These are phyloP conservation scores for Drosophila repletoides DNA, from an alignment of 1,140 invertebrate genomes.

Conservation along the genomic window DNA sequence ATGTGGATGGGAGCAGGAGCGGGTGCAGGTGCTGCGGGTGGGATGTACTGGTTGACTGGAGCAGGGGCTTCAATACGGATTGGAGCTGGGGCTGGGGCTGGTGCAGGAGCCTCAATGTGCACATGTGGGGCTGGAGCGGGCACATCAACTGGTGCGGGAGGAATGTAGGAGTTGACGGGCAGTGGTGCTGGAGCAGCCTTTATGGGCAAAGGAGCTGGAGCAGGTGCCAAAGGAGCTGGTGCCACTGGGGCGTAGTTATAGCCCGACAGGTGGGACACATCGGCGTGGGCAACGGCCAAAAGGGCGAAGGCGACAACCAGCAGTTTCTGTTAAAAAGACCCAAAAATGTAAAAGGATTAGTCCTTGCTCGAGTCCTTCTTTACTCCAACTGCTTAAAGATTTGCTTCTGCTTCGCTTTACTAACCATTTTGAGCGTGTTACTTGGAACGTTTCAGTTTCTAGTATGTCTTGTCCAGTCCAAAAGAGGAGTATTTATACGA, in stretches of 20 bases:
- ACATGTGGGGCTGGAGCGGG: conserved; percentile 41
- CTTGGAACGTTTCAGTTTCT: conserved; percentile 48
- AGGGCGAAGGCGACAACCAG: conserved; percentile 63
- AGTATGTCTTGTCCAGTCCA: conserved; percentile 37
- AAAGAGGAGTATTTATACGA: conserved; percentile 60
- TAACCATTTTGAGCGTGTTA: conserved; percentile 65
- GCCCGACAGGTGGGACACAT: conserved; percentile 74
- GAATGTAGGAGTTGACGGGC: conserved; percentile 42
- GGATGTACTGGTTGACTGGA: conserved; percentile 43
- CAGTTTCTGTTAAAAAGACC: conserved; percentile 54
- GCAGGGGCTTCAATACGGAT: conserved; percentile 19
- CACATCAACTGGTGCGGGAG: conserved; percentile 10
- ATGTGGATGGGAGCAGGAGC: conserved; percentile 40
- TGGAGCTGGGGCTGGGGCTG: conserved; percentile 33
- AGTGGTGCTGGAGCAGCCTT: conserved; percentile 42
- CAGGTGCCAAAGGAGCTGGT: conserved; percentile 31
- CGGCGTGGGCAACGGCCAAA: conserved; percentile 71
- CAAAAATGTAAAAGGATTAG: conserved; percentile 19
- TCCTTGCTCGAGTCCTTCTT: too few relatives aligned
- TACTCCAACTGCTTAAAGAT: neutral
- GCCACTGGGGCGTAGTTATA: conserved; percentile 69
- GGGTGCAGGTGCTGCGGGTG: conserved; percentile 34
- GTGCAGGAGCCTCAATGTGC: conserved; percentile 7
- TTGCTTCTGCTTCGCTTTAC: conserved; percentile 9
- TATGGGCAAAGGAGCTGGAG: conserved; percentile 29